A percentile compares a stretch with the other conserved stretches of the same genome.
phyloP scores from a whole-genome alignment of 2,888 invertebrate genomes.

The Cyaniris semiargus region DNA sequence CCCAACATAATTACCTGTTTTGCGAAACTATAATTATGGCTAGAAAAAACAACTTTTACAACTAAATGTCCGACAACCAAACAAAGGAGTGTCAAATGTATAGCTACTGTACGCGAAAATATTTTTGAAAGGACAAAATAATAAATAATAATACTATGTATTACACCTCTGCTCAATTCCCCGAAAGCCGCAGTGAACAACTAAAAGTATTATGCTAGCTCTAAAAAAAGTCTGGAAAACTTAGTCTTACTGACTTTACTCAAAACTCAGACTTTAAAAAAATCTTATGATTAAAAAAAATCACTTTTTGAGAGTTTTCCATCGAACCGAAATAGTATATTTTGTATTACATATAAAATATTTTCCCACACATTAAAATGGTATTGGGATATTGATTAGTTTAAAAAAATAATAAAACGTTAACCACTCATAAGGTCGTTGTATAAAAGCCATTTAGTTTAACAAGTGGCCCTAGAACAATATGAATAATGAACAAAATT shows the following conservation, averaged over 20 bases:
- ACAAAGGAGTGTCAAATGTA: slow-evolving; percentile 47
- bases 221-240: background rate
- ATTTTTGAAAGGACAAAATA: background rate
- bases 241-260: background rate
- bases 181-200: background rate
- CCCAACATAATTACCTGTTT: slow-evolving; percentile 74
- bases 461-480: slow-evolving; percentile 64
- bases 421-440: slow-evolving; percentile 54
- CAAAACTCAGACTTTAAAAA: no score
- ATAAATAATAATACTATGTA: slow-evolving; percentile 6
- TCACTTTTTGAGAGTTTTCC: no score
- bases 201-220: background rate
- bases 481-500: slow-evolving; percentile 62
- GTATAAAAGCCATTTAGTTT: slow-evolving; percentile 56
- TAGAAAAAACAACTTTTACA: slow-evolving; percentile 58
- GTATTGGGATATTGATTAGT: slow-evolving; percentile 44
- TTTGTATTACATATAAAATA: background rate
- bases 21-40: slow-evolving; percentile 64
- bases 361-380: slow-evolving; percentile 42
- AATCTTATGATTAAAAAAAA: no score
- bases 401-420: slow-evolving; percentile 55
- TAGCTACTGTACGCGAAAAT: slow-evolving; percentile 48
- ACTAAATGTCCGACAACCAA: slow-evolving; percentile 60
- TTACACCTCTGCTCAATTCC: background rate
- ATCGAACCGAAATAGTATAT: no score